phyloP scores from a whole-genome alignment of 2,113 vertebrate species.

The Piprites chloris region DNA sequence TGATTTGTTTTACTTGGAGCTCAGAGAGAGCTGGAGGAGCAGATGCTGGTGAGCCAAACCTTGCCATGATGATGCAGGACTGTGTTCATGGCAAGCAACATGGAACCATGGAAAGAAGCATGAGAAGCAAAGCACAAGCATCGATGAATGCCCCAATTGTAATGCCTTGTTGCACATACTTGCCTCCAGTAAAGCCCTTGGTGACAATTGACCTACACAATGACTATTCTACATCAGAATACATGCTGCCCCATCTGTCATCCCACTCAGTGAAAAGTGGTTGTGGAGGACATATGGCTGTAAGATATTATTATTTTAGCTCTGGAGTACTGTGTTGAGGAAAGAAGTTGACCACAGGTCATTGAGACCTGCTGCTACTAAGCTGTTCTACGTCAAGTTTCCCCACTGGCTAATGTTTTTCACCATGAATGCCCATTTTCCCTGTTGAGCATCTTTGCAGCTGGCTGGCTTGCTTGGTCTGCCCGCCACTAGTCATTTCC shows the following conservation, averaged over 20 bases:
- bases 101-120: background rate
- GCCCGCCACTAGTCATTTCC: background rate
- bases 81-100: background rate
- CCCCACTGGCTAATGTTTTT: background rate
- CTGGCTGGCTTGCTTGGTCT: background rate
- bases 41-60: background rate
- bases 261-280: background rate
- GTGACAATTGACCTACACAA: background rate
- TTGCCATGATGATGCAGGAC: background rate
- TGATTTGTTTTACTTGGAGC: background rate
- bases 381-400: background rate
- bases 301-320: background rate
- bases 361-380: background rate
- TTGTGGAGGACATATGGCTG: background rate
- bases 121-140: background rate
- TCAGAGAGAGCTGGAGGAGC: background rate
- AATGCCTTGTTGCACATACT: rapidly evolving
- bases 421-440: background rate
- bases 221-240: rapidly evolving
- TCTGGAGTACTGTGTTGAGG: background rate
- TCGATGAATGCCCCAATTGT: background rate
- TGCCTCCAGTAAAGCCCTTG: background rate
- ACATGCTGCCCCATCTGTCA: background rate
- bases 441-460: background rate
- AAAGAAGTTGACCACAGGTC: background rate